Evolutionary conservation across 2,113 vertebrate species (phyloP).

Genomic region (Rissa tridactyla): DNA sequence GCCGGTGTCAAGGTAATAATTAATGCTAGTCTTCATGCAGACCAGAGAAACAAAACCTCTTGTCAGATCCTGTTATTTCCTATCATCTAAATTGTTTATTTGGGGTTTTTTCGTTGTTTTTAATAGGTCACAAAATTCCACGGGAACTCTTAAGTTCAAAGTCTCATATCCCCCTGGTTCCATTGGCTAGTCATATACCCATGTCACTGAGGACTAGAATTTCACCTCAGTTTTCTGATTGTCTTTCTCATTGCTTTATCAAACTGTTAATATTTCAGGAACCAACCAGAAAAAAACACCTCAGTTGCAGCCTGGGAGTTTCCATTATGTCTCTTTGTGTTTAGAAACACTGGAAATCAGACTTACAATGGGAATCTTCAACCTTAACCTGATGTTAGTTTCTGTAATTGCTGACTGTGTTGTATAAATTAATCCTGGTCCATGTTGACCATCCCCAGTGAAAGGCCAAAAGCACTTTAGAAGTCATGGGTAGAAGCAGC

Average conservation of each 20-base stretch:
- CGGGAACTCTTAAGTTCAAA: neutral
- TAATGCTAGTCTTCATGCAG: neutral
- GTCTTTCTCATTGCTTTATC: neutral
- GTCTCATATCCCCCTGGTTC: neutral
- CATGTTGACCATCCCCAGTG: neutral
- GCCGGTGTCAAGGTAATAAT: neutral
- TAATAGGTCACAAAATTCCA: neutral
- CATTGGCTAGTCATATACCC: neutral
- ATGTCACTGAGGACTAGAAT: neutral
- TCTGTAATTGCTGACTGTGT: neutral
- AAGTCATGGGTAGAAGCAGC: neutral
- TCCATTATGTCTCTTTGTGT: neutral
- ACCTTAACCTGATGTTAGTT: neutral
- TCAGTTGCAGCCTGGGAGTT: accelerated
- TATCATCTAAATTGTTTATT: neutral
- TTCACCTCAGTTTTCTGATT: neutral
- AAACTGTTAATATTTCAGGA: neutral
- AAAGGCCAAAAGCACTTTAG: neutral
- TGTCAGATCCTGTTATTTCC: neutral
- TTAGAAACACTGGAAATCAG: neutral
- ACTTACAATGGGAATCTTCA: neutral
- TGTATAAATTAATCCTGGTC: neutral
- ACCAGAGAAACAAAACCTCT: neutral
- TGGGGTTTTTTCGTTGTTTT: neutral
- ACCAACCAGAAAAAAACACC: neutral